These are phyloP conservation scores for Thymelicus sylvestris DNA, from an alignment of 2,888 invertebrate species.

Conservation along the genomic window DNA sequence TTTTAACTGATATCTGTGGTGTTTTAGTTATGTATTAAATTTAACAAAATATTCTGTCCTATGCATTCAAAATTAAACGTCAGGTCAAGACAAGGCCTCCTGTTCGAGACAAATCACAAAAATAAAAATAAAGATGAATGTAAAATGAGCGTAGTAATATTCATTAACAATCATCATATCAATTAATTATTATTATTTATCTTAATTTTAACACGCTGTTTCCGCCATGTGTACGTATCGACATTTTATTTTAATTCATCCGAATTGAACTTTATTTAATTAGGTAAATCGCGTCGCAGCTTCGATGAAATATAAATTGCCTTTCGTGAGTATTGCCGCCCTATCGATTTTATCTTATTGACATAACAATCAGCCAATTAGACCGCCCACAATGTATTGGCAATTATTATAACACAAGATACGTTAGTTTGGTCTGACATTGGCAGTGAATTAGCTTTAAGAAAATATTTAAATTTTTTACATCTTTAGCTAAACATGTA, in stretches of 20 bases:
- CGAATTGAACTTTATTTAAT: conserved; percentile 34
- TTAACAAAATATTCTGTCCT: too few relatives aligned
- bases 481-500: too few relatives aligned
- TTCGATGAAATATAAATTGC: conserved; percentile 39
- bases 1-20: too few relatives aligned
- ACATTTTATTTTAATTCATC: conserved; percentile 27
- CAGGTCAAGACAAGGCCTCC: too few relatives aligned
- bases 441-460: background rate
- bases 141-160: too few relatives aligned
- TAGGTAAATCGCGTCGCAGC: conserved; percentile 31
- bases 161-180: too few relatives aligned
- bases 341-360: conserved; percentile 57
- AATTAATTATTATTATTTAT: too few relatives aligned
- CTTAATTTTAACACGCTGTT: too few relatives aligned
- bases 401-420: conserved; percentile 26
- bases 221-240: background rate
- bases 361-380: conserved; percentile 69
- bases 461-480: background rate
- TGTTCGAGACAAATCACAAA: too few relatives aligned
- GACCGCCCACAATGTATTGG: conserved; percentile 41
- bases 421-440: conserved; percentile 6
- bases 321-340: conserved; percentile 28
- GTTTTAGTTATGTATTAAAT: too few relatives aligned
- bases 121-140: too few relatives aligned
- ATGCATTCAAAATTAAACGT: too few relatives aligned